Base-by-base conservation (phyloP, 2,797 vertebrate species). In the Xenentodon cancila region DNA sequence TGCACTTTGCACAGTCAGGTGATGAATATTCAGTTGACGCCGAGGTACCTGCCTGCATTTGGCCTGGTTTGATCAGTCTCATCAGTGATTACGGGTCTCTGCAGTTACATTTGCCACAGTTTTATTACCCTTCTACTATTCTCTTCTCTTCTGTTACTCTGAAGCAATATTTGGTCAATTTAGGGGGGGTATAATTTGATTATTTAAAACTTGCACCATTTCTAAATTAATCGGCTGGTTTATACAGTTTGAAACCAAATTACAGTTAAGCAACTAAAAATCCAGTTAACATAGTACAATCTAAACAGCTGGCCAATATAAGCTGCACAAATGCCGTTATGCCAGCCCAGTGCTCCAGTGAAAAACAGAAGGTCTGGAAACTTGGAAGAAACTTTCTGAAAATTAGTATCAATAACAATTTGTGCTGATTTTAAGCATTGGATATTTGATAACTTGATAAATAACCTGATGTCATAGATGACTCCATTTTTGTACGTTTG, bases 201-300 rank as follows among this genome's bases (percentile, higher is more conserved):
- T 4, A 37, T 12, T 11, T 12, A 37, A 13, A 37, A 37, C 15
- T 21, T 48, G 46, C 11, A 21, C 15, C 12, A 16, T 25, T 12
- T 55, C 4, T 45, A 18, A 59, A 47, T 7, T 15, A 34, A 37
- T 21, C 18, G 2, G 25, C 19, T 18, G 13, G 5, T 49, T 45
- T 19, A 27, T 50, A 60, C 49, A 59, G 2, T 30, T 18, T 32
- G 7, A 73, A 58, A 53, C 53, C 47, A 40, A 51, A 15, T 45
- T 15, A 60, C 37, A 34, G 42, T 22, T 13, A 37, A 57, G 25
- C 16, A 66, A 21, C 40, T 1, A 9, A 76, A 58, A 50, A 7
- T 3, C 37, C 30, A 7, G 30, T 32, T 59, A 46, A 51, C 27
- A 52, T 46, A 37, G 48, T 20, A 56, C 43, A 44, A 63, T 30